Evolutionary conservation across 2,797 vertebrate species (phyloP).

Genomic region (Oreonectes daqikongensis): DNA sequence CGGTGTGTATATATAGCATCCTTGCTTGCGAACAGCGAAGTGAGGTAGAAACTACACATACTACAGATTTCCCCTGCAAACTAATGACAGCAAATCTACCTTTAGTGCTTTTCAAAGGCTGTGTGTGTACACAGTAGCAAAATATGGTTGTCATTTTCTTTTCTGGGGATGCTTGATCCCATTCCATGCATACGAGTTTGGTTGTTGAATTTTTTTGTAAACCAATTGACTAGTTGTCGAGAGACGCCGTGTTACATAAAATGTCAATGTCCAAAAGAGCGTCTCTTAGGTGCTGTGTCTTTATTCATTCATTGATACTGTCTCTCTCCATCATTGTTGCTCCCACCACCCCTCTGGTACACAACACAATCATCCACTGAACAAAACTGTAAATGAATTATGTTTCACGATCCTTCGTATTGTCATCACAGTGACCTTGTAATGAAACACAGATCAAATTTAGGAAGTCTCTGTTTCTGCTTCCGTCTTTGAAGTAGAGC

Average conservation of each 20-base stretch:
- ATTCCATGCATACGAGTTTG: neutral
- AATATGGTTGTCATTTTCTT: neutral
- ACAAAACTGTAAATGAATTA: constrained; percentile 1
- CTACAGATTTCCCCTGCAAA: neutral
- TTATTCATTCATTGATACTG: neutral
- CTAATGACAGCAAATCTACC: constrained; percentile 5
- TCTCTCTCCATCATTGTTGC: neutral
- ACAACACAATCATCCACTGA: neutral
- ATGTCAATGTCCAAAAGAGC: neutral
- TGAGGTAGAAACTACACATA: neutral
- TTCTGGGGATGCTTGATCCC: neutral
- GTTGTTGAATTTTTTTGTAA: neutral
- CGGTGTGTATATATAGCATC: constrained; percentile 33
- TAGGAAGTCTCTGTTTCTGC: constrained; percentile 10
- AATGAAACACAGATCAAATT: neutral
- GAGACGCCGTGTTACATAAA: neutral
- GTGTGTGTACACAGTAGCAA: neutral
- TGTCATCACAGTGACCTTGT: constrained; percentile 3
- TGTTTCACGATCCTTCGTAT: neutral
- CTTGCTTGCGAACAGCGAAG: neutral
- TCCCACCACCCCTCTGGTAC: neutral
- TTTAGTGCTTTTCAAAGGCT: neutral
- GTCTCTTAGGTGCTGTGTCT: neutral
- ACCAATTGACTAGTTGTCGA: neutral
- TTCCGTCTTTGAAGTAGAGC: constrained; percentile 20